phyloP scores from a whole-genome alignment of 1,140 invertebrate species.

The Bilobella aurantiaca region DNA sequence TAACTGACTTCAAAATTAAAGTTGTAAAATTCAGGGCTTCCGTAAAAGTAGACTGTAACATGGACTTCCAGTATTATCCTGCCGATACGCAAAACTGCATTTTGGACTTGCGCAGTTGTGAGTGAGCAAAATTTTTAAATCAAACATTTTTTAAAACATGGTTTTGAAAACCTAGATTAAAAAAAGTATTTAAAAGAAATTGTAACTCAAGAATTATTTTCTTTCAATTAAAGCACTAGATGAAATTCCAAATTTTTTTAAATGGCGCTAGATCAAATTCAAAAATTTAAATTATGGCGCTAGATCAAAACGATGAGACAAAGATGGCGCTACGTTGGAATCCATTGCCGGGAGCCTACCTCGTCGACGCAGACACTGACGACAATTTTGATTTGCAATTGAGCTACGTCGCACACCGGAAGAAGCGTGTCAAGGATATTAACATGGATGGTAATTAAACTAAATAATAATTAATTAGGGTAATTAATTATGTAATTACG shows the following conservation, averaged over 20 bases:
- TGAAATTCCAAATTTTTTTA: neutral
- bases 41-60: constrained; percentile 1
- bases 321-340: neutral
- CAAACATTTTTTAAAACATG: too few species aligned
- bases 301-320: neutral
- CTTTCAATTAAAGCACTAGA: neutral
- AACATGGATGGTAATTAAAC: neutral
- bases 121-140: too few species aligned
- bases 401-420: neutral
- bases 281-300: too few species aligned
- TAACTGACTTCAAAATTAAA: neutral
- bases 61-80: constrained; percentile 15
- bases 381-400: constrained; percentile 17
- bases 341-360: constrained; percentile 5
- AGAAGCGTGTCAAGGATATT: neutral
- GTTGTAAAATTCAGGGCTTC: neutral
- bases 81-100: constrained; percentile 19
- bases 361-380: constrained; percentile 14
- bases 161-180: neutral
- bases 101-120: constrained; percentile 20
- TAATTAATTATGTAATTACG: neutral
- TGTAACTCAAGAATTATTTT: neutral
- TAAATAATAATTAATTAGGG: neutral
- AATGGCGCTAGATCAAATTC: neutral
- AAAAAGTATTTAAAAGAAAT: neutral